These are phyloP conservation scores for Cerceris ruficornis DNA, from an alignment of 2,888 invertebrate species.

Conservation along the genomic window DNA sequence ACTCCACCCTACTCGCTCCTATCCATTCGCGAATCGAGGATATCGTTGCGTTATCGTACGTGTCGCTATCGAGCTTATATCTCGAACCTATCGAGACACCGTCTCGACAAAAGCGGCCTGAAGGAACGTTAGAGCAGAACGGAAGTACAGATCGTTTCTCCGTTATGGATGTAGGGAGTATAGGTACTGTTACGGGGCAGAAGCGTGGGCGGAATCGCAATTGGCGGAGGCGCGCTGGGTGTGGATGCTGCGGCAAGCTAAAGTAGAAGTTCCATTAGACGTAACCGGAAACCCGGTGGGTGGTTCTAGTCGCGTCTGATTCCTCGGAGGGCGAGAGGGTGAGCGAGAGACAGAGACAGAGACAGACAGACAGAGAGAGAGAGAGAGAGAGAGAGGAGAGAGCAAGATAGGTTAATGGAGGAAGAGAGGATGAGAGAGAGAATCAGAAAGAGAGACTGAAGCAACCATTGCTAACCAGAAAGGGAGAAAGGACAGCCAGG, in stretches of 20 bases:
- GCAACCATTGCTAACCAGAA: no score
- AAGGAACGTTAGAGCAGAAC: conserved; percentile 10
- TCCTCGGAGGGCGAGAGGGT: conserved; percentile 3
- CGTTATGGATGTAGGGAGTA: not conserved
- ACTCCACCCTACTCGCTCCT: no score
- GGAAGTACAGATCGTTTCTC: conserved; percentile 24
- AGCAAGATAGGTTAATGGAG: no score
- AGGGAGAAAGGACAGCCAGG: no score
- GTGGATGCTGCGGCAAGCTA: conserved; percentile 18
- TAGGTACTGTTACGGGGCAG: conserved; percentile 23
- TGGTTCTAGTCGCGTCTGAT: conserved; percentile 20
- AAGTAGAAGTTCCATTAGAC: conserved; percentile 49
- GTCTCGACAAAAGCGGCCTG: not conserved
- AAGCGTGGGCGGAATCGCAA: conserved; percentile 47
- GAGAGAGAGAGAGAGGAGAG: no score
- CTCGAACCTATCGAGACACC: not conserved
- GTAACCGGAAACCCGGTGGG: conserved; percentile 36
- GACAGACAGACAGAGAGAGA: not conserved
- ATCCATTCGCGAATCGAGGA: not conserved
- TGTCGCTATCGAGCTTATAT: not conserved
- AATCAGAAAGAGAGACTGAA: no score
- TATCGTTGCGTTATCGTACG: not conserved
- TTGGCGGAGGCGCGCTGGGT: not conserved
- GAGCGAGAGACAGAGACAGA: not conserved
- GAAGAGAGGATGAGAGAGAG: no score